Percentiles rank a stretch among this genome's conserved stretches.
Evolutionary conservation across 92 coral and sea anemone genomes (phyloP).

Genomic region (Phymanthus crucifer): DNA sequence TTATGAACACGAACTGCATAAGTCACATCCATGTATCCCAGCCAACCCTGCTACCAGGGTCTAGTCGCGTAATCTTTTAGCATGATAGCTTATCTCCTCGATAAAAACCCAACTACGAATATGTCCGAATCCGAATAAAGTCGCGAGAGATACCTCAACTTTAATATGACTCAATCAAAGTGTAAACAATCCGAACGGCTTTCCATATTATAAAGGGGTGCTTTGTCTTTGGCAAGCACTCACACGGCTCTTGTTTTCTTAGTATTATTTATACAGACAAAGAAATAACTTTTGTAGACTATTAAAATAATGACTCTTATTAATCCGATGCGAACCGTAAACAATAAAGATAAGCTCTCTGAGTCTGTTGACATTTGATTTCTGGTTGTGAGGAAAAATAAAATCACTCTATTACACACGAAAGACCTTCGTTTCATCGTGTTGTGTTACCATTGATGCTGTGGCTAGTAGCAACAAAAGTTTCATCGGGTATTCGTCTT

Average conservation of each 20-base stretch:
- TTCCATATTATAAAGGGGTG: background rate
- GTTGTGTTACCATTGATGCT: background rate
- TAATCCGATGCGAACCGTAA: background rate
- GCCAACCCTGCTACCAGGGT: too few species aligned
- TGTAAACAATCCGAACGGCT: background rate
- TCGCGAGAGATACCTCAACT: too few species aligned
- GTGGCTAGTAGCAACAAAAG: background rate
- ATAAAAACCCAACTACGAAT: too few species aligned
- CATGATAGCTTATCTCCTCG: too few species aligned
- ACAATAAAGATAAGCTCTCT: constrained; percentile 6
- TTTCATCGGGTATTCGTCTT: background rate
- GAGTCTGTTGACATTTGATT: background rate
- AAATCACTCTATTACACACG: background rate
- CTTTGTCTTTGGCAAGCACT: constrained; percentile 14
- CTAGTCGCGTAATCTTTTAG: too few species aligned
- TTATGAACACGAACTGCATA: too few species aligned
- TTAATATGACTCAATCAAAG: too few species aligned
- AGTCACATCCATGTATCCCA: too few species aligned
- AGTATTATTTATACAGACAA: constrained; percentile 6
- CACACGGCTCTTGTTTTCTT: constrained; percentile 10
- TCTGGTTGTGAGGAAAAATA: background rate
- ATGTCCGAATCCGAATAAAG: too few species aligned
- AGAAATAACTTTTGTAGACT: constrained; percentile 15
- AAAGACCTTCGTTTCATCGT: background rate
- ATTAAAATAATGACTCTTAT: background rate